Percentiles rank a stretch among this genome's conserved stretches.
Evolutionary conservation across 2,797 vertebrate species (phyloP).

Genomic region (Salarias fasciatus): DNA sequence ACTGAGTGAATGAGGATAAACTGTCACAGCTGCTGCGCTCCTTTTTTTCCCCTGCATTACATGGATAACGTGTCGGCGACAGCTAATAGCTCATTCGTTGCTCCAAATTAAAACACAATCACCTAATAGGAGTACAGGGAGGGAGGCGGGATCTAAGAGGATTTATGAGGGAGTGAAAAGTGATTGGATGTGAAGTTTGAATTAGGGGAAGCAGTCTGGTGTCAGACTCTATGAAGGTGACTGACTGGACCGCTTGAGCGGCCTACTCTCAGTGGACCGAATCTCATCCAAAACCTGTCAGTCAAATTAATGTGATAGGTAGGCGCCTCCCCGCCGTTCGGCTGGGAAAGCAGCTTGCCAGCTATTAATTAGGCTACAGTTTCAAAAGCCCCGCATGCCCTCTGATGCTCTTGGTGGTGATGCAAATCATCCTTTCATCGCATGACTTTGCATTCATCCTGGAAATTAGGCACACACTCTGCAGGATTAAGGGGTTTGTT

Average conservation of each 20-base stretch:
- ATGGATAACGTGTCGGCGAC: constrained; percentile 44
- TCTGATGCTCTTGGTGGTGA: constrained; percentile 20
- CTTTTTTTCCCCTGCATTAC: constrained; percentile 44
- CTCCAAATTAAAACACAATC: constrained; percentile 74
- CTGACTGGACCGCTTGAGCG: constrained; percentile 61
- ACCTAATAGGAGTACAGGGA: constrained; percentile 62
- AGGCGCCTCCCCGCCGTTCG: constrained; percentile 47
- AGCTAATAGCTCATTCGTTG: constrained; percentile 66
- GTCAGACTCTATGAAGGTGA: constrained; percentile 79
- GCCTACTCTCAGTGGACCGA: constrained; percentile 63
- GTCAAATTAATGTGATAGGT: constrained; percentile 62
- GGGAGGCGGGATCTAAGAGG: constrained; percentile 63
- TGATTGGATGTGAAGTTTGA: constrained; percentile 79
- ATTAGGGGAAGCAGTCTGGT: constrained; percentile 70
- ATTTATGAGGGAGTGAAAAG: constrained; percentile 74
- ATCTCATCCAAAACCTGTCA: constrained; percentile 67
- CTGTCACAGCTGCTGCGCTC: constrained; percentile 62
- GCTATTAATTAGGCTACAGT: constrained; percentile 49
- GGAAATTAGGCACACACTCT: constrained; percentile 4
- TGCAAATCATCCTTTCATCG: constrained; percentile 11
- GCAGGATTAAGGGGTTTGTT: background rate
- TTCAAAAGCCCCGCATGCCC: constrained; percentile 38
- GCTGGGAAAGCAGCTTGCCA: constrained; percentile 36
- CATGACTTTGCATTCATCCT: constrained; percentile 16
- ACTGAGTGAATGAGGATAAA: constrained; percentile 60